Conservation (phyloP, 2,113 vertebrate genomes). For the Mormoops blainvillei region DNA sequence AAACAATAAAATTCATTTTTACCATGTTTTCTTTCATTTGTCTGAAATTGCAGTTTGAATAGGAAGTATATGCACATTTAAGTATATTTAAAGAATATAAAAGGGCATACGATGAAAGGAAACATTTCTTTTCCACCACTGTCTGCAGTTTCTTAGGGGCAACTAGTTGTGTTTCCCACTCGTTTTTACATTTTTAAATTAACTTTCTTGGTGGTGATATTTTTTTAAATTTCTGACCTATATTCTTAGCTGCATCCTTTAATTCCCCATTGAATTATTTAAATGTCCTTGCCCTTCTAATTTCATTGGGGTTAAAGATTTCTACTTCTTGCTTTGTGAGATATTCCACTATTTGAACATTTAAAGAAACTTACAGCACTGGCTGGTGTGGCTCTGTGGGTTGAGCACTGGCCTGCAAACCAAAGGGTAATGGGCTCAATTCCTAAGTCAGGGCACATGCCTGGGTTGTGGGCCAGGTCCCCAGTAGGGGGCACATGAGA, state of each 20-base stretch:
- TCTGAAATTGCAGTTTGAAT: not conserved
- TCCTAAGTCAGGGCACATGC: too few relatives aligned
- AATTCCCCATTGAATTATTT: constrained; percentile 15
- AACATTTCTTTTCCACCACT: not conserved
- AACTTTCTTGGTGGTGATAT: not conserved
- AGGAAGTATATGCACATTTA: not conserved
- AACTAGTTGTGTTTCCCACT: not conserved
- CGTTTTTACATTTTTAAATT: not conserved
- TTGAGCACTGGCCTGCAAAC: too few relatives aligned
- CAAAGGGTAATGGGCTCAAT: too few relatives aligned
- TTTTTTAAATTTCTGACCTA: not conserved
- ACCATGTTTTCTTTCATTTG: not conserved
- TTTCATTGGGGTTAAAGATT: not conserved
- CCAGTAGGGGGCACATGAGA: too few relatives aligned
- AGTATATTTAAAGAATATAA: not conserved
- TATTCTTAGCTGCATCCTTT: not conserved
- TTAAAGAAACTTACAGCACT: too few relatives aligned
- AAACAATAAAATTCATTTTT: not conserved
- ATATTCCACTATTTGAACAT: not conserved
- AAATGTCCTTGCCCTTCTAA: not conserved
- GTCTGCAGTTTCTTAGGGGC: not conserved
- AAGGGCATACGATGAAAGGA: not conserved
- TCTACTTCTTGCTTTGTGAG: not conserved
- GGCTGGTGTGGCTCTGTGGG: too few relatives aligned
- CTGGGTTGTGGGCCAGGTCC: too few relatives aligned